phyloP scores from a whole-genome alignment of 1,140 invertebrate species.

The Drosophila rufa region DNA sequence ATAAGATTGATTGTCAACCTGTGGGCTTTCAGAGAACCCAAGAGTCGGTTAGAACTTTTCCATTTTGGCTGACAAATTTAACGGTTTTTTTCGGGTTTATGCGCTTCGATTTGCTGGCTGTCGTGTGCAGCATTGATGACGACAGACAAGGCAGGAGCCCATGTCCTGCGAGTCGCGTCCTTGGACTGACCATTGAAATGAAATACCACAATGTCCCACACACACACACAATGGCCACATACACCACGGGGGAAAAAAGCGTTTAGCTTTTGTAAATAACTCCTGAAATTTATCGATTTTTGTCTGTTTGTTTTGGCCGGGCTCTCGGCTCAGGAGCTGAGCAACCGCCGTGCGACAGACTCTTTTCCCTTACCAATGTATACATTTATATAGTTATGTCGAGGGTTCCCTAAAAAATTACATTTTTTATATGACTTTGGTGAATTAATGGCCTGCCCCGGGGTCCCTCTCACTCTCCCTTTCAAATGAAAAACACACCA shows the following conservation, averaged over 20 bases:
- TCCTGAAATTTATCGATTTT: slow-evolving; percentile 79
- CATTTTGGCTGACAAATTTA: neutral
- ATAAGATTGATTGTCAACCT: neutral
- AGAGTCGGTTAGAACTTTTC: neutral
- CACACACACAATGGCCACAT: slow-evolving; percentile 1
- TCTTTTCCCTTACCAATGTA: slow-evolving; percentile 15
- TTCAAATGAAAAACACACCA: neutral
- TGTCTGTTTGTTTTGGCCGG: slow-evolving; percentile 78
- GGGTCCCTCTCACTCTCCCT: neutral
- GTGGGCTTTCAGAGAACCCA: neutral
- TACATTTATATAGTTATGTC: slow-evolving; percentile 24
- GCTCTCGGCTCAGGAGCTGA: slow-evolving; percentile 18
- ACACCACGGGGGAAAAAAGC: slow-evolving; percentile 22
- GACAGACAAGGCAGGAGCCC: slow-evolving; percentile 28
- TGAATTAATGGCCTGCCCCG: slow-evolving; percentile 57
- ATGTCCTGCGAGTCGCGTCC: slow-evolving; percentile 20
- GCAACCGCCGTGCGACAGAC: slow-evolving; percentile 17
- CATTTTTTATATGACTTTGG: slow-evolving; percentile 55
- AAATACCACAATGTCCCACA: slow-evolving; percentile 12
- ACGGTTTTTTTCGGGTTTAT: slow-evolving; percentile 30
- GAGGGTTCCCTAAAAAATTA: slow-evolving; percentile 49
- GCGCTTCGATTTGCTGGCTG: slow-evolving; percentile 37
- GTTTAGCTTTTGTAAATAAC: slow-evolving; percentile 62
- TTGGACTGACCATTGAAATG: slow-evolving; percentile 43
- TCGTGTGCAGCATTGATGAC: slow-evolving; percentile 42